Conservation (phyloP, 2,888 invertebrate genomes). For the Saturnia pavonia region DNA sequence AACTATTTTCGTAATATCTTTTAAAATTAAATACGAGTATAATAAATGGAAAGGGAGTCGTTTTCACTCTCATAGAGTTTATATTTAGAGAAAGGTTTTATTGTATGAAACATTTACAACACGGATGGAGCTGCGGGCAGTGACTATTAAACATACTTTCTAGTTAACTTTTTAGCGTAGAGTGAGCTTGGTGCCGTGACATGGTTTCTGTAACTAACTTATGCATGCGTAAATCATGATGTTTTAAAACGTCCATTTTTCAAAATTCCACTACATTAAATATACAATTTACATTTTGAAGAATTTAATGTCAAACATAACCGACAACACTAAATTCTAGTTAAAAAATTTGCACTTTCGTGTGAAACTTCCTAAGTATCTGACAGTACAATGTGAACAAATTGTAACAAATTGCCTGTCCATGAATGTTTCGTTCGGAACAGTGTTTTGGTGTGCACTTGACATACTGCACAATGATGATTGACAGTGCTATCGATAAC, state of each 20-base stretch:
- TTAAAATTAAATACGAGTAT: too few relatives aligned
- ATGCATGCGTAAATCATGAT: neutral
- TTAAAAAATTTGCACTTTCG: neutral
- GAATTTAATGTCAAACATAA: neutral
- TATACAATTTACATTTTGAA: too few relatives aligned
- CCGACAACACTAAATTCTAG: neutral
- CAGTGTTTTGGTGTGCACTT: slow-evolving; percentile 7
- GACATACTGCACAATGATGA: neutral
- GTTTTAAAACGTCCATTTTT: neutral
- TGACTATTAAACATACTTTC: neutral
- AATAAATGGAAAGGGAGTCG: too few relatives aligned
- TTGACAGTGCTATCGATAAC: slow-evolving; percentile 1
- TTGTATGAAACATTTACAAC: neutral
- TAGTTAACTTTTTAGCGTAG: neutral
- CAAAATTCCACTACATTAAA: too few relatives aligned
- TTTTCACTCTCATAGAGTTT: too few relatives aligned
- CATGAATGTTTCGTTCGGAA: neutral
- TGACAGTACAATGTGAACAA: neutral
- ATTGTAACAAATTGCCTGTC: neutral
- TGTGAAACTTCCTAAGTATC: neutral
- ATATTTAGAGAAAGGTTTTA: too few relatives aligned
- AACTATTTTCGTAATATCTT: too few relatives aligned
- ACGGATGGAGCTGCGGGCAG: neutral
- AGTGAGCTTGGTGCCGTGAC: neutral
- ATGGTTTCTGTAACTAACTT: neutral